A percentile compares a stretch with the other conserved stretches of the same genome.
Conservation (phyloP, 2,888 invertebrate genomes). For the Agrilus mali region DNA sequence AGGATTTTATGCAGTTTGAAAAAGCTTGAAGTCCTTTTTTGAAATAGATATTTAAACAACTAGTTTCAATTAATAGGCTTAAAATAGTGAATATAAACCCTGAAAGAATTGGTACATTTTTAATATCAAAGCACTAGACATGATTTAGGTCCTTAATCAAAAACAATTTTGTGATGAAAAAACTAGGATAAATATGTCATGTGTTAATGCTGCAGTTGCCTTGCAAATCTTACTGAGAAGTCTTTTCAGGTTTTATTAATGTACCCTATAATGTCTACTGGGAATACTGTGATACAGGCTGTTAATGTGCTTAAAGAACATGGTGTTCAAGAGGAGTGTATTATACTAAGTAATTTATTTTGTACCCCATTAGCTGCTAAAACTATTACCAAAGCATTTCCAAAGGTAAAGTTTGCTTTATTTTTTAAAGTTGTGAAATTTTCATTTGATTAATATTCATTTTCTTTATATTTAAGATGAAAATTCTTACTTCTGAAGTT, state of each 20-base stretch:
- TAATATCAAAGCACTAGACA: no score
- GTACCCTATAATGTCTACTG: conserved; percentile 99
- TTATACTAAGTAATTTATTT: conserved; percentile 94
- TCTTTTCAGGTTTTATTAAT: conserved; percentile 64
- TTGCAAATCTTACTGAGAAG: not conserved
- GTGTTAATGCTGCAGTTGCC: no score
- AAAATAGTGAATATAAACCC: no score
- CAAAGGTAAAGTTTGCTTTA: conserved; percentile 38
- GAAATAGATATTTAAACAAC: no score
- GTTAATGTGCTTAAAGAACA: conserved; percentile 90
- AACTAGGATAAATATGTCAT: no score
- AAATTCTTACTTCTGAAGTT: conserved; percentile 90
- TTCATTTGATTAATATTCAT: conserved; percentile 2
- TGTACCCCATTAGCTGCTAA: conserved; percentile 87
- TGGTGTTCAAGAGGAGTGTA: conserved; percentile 84
- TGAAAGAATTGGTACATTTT: no score
- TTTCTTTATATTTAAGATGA: conserved; percentile 48
- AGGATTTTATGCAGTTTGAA: no score
- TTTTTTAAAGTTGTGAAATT: no score
- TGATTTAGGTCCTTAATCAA: no score
- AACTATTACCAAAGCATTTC: conserved; percentile 72
- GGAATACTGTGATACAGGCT: conserved; percentile 90
- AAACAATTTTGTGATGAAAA: no score
- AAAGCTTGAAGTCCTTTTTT: no score
- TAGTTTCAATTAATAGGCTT: no score